A percentile compares a stretch with the other conserved stretches of the same genome.
Evolutionary conservation across 2,113 vertebrate species (phyloP).

Genomic region (Ifrita kowaldi): DNA sequence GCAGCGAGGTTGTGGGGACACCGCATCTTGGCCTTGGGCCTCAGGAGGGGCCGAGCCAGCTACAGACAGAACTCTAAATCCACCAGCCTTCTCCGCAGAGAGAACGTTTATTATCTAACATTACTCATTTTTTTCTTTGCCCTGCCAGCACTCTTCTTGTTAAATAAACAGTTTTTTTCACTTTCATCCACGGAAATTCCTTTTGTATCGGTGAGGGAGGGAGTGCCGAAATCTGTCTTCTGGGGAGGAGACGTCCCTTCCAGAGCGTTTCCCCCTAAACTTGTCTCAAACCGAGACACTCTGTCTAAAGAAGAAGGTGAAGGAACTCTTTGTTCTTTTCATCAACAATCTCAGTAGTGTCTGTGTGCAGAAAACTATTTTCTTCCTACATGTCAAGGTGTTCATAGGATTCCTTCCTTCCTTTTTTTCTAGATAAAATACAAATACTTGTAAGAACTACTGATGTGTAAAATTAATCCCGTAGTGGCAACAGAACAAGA

Average conservation of each 20-base stretch:
- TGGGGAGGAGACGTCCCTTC: not conserved
- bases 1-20: not conserved
- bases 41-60: not conserved
- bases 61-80: not conserved
- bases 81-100: not conserved
- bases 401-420: accelerated
- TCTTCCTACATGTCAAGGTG: not conserved
- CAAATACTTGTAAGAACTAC: not conserved
- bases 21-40: not conserved
- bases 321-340: not conserved
- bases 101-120: not conserved
- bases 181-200: not conserved
- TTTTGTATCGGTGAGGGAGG: not conserved
- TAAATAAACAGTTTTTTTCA: not conserved
- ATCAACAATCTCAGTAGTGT: not conserved
- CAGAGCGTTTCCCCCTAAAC: not conserved
- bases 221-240: not conserved
- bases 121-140: not conserved
- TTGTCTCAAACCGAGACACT: not conserved
- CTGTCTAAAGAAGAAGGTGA: not conserved
- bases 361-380: not conserved
- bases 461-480: not conserved
- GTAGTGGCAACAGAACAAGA: not conserved
- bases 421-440: not conserved
- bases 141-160: not conserved